Percentiles rank a stretch among this genome's conserved stretches.
phyloP scores from a whole-genome alignment of 2,113 vertebrate genomes.

The Calcarius ornatus region DNA sequence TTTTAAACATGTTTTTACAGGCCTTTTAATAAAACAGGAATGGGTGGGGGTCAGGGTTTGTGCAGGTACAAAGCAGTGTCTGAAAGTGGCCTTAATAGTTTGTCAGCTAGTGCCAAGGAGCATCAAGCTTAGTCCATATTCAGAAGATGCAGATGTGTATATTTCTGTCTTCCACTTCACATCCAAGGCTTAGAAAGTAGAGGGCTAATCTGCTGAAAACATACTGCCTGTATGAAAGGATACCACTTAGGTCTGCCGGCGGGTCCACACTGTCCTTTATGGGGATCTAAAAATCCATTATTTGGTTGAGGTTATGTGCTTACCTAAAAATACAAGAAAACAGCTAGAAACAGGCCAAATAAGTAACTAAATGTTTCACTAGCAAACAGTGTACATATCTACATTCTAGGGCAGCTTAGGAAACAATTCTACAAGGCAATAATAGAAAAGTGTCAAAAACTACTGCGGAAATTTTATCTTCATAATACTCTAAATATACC shows the following conservation, averaged over 20 bases:
- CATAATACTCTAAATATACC: neutral
- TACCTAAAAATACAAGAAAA: neutral
- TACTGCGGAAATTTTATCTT: neutral
- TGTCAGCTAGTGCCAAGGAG: neutral
- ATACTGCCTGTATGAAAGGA: neutral
- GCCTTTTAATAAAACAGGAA: neutral
- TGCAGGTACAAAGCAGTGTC: neutral
- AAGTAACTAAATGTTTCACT: neutral
- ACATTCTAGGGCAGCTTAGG: neutral
- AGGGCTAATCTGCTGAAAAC: neutral
- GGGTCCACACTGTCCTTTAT: neutral
- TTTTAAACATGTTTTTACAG: neutral
- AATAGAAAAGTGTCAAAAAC: neutral
- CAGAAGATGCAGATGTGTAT: neutral
- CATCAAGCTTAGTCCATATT: neutral
- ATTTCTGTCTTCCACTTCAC: neutral
- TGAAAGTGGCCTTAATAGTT: neutral
- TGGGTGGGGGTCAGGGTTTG: fast-evolving
- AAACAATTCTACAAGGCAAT: neutral
- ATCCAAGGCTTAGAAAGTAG: neutral
- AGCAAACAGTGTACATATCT: neutral
- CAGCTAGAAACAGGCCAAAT: neutral
- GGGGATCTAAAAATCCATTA: neutral
- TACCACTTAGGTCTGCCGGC: neutral
- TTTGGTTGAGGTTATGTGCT: neutral